Conservation (phyloP, 2,888 invertebrate genomes). For the Acleris literana region DNA sequence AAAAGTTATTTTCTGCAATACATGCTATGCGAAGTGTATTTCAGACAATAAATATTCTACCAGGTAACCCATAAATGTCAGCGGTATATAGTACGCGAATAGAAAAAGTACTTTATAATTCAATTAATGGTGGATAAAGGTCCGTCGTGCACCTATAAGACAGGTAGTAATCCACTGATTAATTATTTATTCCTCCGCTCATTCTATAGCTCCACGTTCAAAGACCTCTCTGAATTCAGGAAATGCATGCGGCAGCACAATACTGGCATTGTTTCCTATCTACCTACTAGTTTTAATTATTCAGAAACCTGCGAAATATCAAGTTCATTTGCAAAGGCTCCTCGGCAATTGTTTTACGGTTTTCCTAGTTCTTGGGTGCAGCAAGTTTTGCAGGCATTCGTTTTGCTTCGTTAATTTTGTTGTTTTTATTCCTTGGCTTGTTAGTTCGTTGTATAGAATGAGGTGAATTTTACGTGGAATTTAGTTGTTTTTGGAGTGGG, state of each 20-base stretch:
- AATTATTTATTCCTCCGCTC: not conserved
- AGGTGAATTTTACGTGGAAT: not conserved
- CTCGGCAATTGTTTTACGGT: constrained; percentile 11
- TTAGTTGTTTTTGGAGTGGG: too few species aligned
- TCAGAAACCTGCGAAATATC: constrained; percentile 20
- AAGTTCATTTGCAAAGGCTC: constrained; percentile 25
- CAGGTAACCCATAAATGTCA: too few species aligned
- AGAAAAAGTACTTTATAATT: too few species aligned
- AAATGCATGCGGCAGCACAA: constrained; percentile 28
- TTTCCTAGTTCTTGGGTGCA: not conserved
- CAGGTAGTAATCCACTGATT: not conserved
- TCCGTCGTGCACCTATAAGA: too few species aligned
- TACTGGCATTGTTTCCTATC: constrained; percentile 20
- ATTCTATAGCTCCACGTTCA: not conserved
- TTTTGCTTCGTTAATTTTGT: not conserved
- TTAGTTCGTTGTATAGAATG: not conserved
- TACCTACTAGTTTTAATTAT: constrained; percentile 29
- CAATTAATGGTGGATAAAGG: too few species aligned
- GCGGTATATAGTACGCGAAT: too few species aligned
- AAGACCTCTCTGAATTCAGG: constrained; percentile 27
- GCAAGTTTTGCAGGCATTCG: not conserved
- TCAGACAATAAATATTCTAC: too few species aligned
- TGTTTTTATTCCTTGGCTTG: not conserved
- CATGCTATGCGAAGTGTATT: too few species aligned
- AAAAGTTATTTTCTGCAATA: too few species aligned